Evolutionary conservation across 2,797 vertebrate genomes (phyloP), one percentile per base, ranked within the genome.

Genomic region (Siniperca undulata): DNA sequence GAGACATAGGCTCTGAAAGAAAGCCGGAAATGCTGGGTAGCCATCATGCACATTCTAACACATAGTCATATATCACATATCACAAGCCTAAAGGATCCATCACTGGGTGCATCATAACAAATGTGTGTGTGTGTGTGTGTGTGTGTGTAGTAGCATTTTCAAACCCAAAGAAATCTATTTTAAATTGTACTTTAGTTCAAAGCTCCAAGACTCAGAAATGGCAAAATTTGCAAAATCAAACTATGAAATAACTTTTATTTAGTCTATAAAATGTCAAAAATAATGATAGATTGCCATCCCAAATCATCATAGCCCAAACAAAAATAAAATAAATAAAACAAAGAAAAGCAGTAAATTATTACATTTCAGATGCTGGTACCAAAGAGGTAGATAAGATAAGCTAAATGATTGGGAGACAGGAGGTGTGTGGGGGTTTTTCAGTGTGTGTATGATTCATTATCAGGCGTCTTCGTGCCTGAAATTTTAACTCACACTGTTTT

Each of bases 381-480:
- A 30, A 30, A 30, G 30, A 30, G 30, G 30, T 30, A 30, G 30
- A 30, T 30, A 30, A 56, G n/a, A 67, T 10, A 40, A 50, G 58
- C 58, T 64, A 2, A 24, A 22, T 40, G n/a, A 22, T 2, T 3
- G 14, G 9, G 22, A 78, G 48, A 16, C 17, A 7, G 55, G 24
- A 40, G 42, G 34, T 79, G 61, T 79, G 67, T 60, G 48, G 55
- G 56, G 11, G 36, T 61, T 24, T 55, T 55, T 24, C 53, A n/a
- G 46, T 67, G 46, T 44, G 27, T 36, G 30, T n/a, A 59, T 7
- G 7, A 36, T 17, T 78, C 67, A 38, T 53, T 13, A 22, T 69
- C 75, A 50, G 72, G 19, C 12, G 3, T 67, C 74, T 68, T 55
- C 38, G 2, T 81, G 62, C 72, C 73, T 78, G 70, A 84, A 84